Conservation (phyloP, 1,140 invertebrate species). For the Heliconius congener region DNA sequence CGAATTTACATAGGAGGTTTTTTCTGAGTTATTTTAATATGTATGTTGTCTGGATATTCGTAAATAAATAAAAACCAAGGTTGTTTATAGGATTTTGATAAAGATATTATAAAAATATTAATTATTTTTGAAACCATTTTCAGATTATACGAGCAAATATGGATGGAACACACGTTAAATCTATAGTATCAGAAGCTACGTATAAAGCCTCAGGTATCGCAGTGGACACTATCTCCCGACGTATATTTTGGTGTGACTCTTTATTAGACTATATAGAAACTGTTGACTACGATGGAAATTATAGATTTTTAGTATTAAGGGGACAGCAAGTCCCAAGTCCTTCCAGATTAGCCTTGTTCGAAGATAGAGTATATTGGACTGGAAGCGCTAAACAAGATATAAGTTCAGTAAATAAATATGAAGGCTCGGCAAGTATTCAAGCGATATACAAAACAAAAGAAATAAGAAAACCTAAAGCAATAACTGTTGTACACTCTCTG, state of each 20-base stretch:
- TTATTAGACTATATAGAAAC: conserved; percentile 98
- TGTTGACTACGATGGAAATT: conserved; percentile 95
- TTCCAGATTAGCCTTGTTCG: conserved; percentile 92
- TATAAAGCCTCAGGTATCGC: conserved; percentile 94
- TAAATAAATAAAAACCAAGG: no score
- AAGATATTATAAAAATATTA: not conserved
- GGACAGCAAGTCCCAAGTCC: conserved; percentile 94
- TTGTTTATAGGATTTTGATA: no score
- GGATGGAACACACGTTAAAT: conserved; percentile 91
- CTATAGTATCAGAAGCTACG: conserved; percentile 94
- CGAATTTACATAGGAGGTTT: no score
- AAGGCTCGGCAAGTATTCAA: conserved; percentile 88
- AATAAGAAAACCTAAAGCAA: conserved; percentile 91
- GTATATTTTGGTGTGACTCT: conserved; percentile 98
- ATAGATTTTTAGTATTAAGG: conserved; percentile 89
- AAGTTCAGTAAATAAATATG: conserved; percentile 94
- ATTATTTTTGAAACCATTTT: conserved; percentile 5
- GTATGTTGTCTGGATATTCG: no score
- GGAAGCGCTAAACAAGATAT: conserved; percentile 97
- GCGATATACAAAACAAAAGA: conserved; percentile 90
- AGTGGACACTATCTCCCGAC: conserved; percentile 91
- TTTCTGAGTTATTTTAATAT: no score
- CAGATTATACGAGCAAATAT: conserved; percentile 92
- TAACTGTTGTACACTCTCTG: conserved; percentile 90
- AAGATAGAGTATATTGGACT: conserved; percentile 96